Base-by-base conservation (phyloP, 1,140 invertebrate genomes). In the Colletes latitarsis region DNA sequence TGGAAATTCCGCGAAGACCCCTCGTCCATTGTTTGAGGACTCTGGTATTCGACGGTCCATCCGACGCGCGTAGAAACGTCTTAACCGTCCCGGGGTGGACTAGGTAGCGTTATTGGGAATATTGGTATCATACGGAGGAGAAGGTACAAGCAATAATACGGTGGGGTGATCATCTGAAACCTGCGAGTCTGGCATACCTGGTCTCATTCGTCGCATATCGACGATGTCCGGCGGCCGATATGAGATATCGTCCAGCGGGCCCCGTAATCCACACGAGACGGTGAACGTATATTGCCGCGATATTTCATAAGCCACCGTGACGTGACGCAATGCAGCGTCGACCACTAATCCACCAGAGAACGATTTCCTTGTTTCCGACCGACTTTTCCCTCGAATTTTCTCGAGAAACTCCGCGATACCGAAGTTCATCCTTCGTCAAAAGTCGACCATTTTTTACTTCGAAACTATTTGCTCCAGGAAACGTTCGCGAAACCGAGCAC, bases 171-270 rank as follows among this genome's bases (percentile, higher is more conserved):
- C 86, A 90, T 91, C 91, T 89, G 86, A 88, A 88, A 85, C 82
- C 77, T 73, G 88, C 91, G 86, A 89, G 92, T 91, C 88, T 85
- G 81, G 90, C 91, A 88, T 91, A 88, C 88, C 88, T 80, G 81
- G 82, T 88, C 89, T 92, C 92, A 93, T 93, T 93, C 92, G 88
- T 93, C 90, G 92, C 92, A 93, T 93, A 92, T 93, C 92, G 92
- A 91, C 89, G 89, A 90, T 91, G 92, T 91, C 91, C 90, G 82
- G 89, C 84, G 82, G 68, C 88, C 90, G 90, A 93, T 93, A 93
- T 93, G 92, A 93, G 92, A 93, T 92, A 93, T 92, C 90, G 89
- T 82, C 85, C 83, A 53, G 72, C 67, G 19, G 80, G 81, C 88
- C 89, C 43, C 89, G 92, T 92, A 92, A 92, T 92, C 90, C 92